Conservation (phyloP, 1,140 invertebrate genomes). For the Ips typographus region DNA sequence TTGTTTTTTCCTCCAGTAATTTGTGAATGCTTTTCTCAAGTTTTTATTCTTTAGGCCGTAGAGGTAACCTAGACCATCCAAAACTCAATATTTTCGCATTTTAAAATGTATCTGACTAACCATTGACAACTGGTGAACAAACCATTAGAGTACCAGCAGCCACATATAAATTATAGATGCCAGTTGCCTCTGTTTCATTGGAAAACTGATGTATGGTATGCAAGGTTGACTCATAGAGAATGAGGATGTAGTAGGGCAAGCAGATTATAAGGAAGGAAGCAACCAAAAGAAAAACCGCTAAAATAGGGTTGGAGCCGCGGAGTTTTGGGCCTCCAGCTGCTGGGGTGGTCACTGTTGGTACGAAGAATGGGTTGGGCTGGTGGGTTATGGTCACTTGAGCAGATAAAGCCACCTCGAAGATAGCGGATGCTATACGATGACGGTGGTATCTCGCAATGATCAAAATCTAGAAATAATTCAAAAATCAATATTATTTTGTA, state of each 20-base stretch:
- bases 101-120: conserved; percentile 40
- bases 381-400: conserved; percentile 83
- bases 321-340: conserved; percentile 59
- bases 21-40: conserved; percentile 69
- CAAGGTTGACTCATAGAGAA: conserved; percentile 65
- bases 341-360: conserved; percentile 60
- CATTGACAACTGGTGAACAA: conserved; percentile 71
- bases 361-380: conserved; percentile 73
- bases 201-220: background rate
- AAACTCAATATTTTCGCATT: conserved; percentile 42
- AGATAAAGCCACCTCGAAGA: conserved; percentile 80
- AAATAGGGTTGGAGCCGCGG: conserved; percentile 65
- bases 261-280: conserved; percentile 72
- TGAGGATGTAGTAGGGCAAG: conserved; percentile 70
- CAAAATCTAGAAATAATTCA: conserved; percentile 5
- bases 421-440: conserved; percentile 79
- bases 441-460: conserved; percentile 72
- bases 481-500: too few relatives aligned
- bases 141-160: conserved; percentile 64
- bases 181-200: background rate
- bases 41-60: conserved; percentile 76
- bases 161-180: conserved; percentile 57
- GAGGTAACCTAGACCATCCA: conserved; percentile 63
- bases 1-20: conserved; percentile 78
- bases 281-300: conserved; percentile 69